Evolutionary conservation across 2,888 invertebrate genomes (phyloP), one percentile per base, ranked within the genome.

Genomic region (Scelioninae gen. 1): DNA sequence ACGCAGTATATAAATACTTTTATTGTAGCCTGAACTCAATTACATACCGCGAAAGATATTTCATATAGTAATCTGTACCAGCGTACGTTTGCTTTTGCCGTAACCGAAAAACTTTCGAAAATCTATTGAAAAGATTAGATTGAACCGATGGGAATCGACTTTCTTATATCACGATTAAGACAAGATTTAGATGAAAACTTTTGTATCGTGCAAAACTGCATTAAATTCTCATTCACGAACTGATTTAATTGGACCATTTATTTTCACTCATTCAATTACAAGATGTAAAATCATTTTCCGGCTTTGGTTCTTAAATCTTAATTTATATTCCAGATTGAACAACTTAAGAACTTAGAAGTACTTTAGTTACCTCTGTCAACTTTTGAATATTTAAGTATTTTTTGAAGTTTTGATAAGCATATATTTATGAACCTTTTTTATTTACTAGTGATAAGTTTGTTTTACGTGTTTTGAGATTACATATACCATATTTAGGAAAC

Each of bases 151-250:
- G 43, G 58, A 75, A 66, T 58, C 45, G 58, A 58, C 58, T 66
- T 75, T 49, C 75, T 66, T 49, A 51, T 58, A 66, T 58, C 66
- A 16, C 51, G 65, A 75, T 75, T 75, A 75, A 66, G 66, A 58
- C 40, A 51, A 75, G 75, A 75, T 75, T 75, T 75, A 75, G 58
- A 75, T 63, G 66, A 58, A 66, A 75, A 75, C 58, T 75, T 75
- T 66, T 75, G 66, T 75, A 75, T 75, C 66, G 58, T 58, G 15
- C 10, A 49, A 51, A 75, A 75, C 66, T 66, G 58, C 51, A 38
- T 66, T 58, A 56, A 66, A 55, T 63, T 47, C 51, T 75, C 43
- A 66, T 58, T 66, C 49, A 13, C 43, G 43, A 40, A 58, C 75
- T 65, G 58, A 55, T 66, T 75, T 75, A 75, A 75, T 75, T 75